These are phyloP conservation scores for Babylonia areolata DNA, from an alignment of 1,140 invertebrate species.

Conservation along the genomic window DNA sequence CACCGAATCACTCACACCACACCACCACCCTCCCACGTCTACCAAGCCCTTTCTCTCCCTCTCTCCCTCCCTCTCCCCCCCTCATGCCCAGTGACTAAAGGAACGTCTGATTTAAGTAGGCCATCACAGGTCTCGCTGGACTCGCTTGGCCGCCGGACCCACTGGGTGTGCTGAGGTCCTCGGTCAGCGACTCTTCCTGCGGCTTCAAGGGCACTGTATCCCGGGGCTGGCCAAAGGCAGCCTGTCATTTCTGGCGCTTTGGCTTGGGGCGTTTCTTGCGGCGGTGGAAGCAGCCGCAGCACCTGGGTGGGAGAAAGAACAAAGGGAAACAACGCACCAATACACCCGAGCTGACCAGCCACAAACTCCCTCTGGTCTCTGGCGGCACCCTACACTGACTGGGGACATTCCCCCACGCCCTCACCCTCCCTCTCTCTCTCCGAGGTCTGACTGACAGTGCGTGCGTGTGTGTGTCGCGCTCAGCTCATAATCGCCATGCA, in stretches of 20 bases:
- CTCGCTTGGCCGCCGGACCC: constrained; percentile 29
- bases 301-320: constrained; percentile 57
- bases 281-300: constrained; percentile 64
- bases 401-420: too few species aligned
- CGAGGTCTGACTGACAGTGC: too few species aligned
- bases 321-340: not conserved
- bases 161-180: constrained; percentile 30
- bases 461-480: too few species aligned
- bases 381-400: too few species aligned
- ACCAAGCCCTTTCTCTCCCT: not conserved
- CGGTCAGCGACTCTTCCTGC: constrained; percentile 38
- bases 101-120: constrained; percentile 39
- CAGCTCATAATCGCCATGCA: too few species aligned
- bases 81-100: constrained; percentile 15
- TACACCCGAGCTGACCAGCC: too few species aligned
- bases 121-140: constrained; percentile 22
- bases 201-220: constrained; percentile 61
- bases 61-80: not conserved
- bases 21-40: not conserved
- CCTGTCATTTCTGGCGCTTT: constrained; percentile 68
- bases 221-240: constrained; percentile 56
- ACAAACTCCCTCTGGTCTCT: too few species aligned
- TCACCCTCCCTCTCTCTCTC: too few species aligned
- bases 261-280: constrained; percentile 57
- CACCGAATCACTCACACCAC: too few species aligned